A percentile compares a stretch with the other conserved stretches of the same genome.
Conservation (phyloP, 2,113 vertebrate species). For the Prunella fulvescens region DNA sequence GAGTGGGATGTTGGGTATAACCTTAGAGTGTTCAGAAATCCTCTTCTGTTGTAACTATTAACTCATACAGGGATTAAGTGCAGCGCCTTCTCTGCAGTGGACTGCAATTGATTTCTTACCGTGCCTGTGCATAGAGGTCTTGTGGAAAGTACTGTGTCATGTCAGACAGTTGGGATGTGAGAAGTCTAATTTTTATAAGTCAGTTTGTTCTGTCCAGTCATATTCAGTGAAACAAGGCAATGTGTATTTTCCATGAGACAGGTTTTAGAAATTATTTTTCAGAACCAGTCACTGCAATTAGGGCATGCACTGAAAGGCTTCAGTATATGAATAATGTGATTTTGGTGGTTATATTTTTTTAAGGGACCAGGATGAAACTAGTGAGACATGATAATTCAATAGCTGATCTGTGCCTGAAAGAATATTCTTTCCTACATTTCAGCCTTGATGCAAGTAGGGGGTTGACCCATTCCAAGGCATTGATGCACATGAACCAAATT, state of each 20-base stretch:
- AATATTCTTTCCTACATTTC: background rate
- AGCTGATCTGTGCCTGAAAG: background rate
- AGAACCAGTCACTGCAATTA: background rate
- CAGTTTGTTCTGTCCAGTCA: background rate
- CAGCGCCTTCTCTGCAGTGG: accelerated
- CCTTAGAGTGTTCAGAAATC: background rate
- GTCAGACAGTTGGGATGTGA: background rate
- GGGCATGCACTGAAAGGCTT: background rate
- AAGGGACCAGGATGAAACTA: background rate
- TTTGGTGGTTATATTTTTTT: background rate
- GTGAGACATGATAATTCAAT: background rate
- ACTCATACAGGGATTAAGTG: background rate
- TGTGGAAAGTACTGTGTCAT: background rate
- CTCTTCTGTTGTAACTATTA: background rate
- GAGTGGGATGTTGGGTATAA: background rate
- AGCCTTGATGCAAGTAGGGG: background rate
- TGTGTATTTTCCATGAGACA: background rate
- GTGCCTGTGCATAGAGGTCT: background rate
- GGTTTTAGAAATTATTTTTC: background rate
- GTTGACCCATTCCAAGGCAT: background rate
- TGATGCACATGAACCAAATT: background rate
- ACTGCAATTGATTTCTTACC: background rate
- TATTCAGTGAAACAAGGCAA: background rate
- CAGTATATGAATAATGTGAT: background rate
- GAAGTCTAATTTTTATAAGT: background rate